Base-by-base conservation (phyloP, 2,797 vertebrate species). In the Rhincodon typus region DNA sequence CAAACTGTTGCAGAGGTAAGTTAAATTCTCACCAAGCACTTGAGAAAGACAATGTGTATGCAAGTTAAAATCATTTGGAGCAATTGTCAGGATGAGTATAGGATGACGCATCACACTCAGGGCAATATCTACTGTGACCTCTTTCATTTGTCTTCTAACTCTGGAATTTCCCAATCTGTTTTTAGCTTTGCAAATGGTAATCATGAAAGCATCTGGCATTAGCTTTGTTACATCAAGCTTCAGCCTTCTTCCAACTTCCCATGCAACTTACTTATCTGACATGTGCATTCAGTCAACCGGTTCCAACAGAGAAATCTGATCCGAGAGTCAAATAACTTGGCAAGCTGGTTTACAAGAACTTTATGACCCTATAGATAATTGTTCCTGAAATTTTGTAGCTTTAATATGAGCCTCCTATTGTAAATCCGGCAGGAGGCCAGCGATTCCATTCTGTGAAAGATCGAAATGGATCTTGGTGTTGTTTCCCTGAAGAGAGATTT, bases 311-410 rank as follows among this genome's bases (percentile, higher is more conserved):
- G 66, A 42, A 67, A 25, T 66, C 17, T 4, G 50, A 62, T 30
- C 50, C 53, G 62, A 88, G 87, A 19, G 30, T 62, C 30, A 62
- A 66, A 90, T n/a, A n/a, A 27, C 4, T 90, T 90, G 53, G 82
- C 82, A 84, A 84, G 21, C 53, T 90, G 27, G 87, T 66, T 90
- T 90, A 90, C 53, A 66, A n/a, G 87, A 90, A 90, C 87, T 62
- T 90, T 90, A 90, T 30, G 17, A 19, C 57, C 30, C 27, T 15
- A n/a, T 62, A 62, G 87, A 90, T 90, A 90, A 62, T 90, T 34
- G 87, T n/a, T 4, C 15, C 27, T 84, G 30, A 62, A 62, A 90
- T 62, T 62, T 13, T 62, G 5, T 21, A 2, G 13, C 30, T 62
- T 66, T 90, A n/a, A 15, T 62, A 62, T 30, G 30, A 90, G 34